Conservation (phyloP, 1,140 invertebrate species). For the Metaphire vulgaris region DNA sequence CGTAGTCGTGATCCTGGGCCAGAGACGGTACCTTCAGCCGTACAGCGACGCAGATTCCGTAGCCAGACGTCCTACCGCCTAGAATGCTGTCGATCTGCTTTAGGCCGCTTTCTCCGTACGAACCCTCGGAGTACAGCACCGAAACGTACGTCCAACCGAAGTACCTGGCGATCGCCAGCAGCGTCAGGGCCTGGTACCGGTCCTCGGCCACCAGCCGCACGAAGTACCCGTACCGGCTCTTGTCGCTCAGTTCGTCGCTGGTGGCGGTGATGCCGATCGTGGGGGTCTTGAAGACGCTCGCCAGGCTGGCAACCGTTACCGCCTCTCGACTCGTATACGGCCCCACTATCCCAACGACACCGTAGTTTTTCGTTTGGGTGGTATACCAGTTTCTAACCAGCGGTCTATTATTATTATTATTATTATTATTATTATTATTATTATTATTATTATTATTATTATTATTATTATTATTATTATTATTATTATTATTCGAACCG, state of each 20-base stretch:
- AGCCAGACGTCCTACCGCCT: neutral
- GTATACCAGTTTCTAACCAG: no score
- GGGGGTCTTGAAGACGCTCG: constrained; percentile 61
- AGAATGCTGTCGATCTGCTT: constrained; percentile 38
- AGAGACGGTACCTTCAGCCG: neutral
- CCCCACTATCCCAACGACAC: neutral
- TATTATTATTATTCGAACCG: no score
- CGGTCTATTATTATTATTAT: no score
- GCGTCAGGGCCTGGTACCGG: constrained; percentile 60
- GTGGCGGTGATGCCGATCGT: constrained; percentile 42
- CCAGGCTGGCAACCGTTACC: constrained; percentile 59
- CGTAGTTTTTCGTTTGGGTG: neutral
- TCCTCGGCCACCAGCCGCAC: constrained; percentile 45
- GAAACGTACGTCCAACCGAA: constrained; percentile 66
- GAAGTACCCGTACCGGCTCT: constrained; percentile 42
- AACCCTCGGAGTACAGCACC: constrained; percentile 62
- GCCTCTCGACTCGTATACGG: constrained; percentile 56
- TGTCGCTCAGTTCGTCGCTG: constrained; percentile 37
- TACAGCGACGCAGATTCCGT: neutral
- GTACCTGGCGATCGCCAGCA: constrained; percentile 60
- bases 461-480: no score
- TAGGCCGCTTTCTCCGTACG: constrained; percentile 62
- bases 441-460: no score
- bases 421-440: no score
- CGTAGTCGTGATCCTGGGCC: neutral